A percentile compares a stretch with the other conserved stretches of the same genome.
phyloP scores from a whole-genome alignment of 2,888 invertebrate genomes.

The Athrips mouffetella region DNA sequence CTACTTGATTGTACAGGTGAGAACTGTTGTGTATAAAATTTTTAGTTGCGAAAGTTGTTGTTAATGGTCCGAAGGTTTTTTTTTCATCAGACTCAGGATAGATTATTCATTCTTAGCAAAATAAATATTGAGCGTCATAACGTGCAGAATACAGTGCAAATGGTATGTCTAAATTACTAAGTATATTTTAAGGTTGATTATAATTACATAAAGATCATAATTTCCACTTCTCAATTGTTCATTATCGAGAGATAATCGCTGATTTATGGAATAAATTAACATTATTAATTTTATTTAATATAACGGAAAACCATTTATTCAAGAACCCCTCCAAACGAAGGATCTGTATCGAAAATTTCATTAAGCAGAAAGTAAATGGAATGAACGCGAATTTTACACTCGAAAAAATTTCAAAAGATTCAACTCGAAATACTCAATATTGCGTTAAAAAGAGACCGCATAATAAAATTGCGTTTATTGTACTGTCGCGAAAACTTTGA shows the following conservation, averaged over 20 bases:
- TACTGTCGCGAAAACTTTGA: conserved; percentile 21
- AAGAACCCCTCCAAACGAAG: conserved; percentile 15
- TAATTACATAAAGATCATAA: background rate
- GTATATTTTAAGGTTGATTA: too few species aligned
- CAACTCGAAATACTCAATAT: conserved; percentile 57
- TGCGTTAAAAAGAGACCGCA: conserved; percentile 57
- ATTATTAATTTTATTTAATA: background rate
- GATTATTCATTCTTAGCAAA: too few species aligned
- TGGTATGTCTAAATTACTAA: too few species aligned
- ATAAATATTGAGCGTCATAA: too few species aligned
- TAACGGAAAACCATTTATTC: background rate
- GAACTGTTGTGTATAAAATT: too few species aligned
- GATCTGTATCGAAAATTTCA: conserved; percentile 58
- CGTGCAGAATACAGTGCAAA: too few species aligned
- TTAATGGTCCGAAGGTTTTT: too few species aligned
- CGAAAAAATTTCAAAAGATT: conserved; percentile 62
- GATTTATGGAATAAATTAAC: conserved; percentile 7
- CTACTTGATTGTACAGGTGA: too few species aligned
- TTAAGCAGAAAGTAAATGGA: conserved; percentile 62
- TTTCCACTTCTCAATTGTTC: background rate
- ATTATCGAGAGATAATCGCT: background rate
- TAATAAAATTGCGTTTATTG: conserved; percentile 61
- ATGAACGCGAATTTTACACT: conserved; percentile 66
- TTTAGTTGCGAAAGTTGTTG: too few species aligned
- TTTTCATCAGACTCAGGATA: too few species aligned